These are phyloP conservation scores for Oscheius onirici DNA, from an alignment of 2,888 invertebrate species.

Conservation along the genomic window DNA sequence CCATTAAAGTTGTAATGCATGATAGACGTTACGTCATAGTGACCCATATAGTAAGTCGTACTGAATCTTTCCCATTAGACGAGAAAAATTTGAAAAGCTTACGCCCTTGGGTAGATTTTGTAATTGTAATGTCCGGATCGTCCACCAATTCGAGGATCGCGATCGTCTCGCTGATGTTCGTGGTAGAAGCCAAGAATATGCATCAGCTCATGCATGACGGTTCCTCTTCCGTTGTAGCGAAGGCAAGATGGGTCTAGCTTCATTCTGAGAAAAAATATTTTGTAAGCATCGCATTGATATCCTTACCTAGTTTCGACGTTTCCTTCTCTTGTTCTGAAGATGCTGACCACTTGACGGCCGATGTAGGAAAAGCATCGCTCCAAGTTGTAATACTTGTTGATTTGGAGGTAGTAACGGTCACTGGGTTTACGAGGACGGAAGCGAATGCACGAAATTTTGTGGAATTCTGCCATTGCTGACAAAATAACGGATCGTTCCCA, in stretches of 20 bases:
- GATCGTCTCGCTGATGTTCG: slow-evolving; percentile 55
- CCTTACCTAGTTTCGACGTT: slow-evolving; percentile 45
- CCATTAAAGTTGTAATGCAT: slow-evolving; percentile 56
- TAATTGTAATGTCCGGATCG: slow-evolving; percentile 50
- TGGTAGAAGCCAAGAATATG: slow-evolving; percentile 58
- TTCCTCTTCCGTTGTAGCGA: slow-evolving; percentile 48
- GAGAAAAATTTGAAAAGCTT: background rate
- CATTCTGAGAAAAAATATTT: slow-evolving; percentile 32
- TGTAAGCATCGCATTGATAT: too few species aligned
- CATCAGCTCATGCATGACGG: slow-evolving; percentile 56
- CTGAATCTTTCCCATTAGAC: background rate
- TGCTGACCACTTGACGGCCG: slow-evolving; percentile 44
- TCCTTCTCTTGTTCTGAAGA: slow-evolving; percentile 49
- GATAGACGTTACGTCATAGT: slow-evolving; percentile 52
- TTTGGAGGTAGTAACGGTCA: slow-evolving; percentile 47
- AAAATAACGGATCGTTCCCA: slow-evolving; percentile 41
- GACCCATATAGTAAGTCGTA: slow-evolving; percentile 51
- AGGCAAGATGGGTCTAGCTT: slow-evolving; percentile 52
- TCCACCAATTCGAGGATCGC: slow-evolving; percentile 46
- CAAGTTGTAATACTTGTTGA: slow-evolving; percentile 52
- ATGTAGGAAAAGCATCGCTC: slow-evolving; percentile 55
- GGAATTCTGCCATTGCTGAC: slow-evolving; percentile 51
- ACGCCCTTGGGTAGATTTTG: slow-evolving; percentile 47
- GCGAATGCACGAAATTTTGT: slow-evolving; percentile 46
- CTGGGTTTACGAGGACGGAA: slow-evolving; percentile 45